These are phyloP conservation scores for Pyrochroa serraticornis DNA, from an alignment of 2,888 invertebrate species.

Conservation along the genomic window DNA sequence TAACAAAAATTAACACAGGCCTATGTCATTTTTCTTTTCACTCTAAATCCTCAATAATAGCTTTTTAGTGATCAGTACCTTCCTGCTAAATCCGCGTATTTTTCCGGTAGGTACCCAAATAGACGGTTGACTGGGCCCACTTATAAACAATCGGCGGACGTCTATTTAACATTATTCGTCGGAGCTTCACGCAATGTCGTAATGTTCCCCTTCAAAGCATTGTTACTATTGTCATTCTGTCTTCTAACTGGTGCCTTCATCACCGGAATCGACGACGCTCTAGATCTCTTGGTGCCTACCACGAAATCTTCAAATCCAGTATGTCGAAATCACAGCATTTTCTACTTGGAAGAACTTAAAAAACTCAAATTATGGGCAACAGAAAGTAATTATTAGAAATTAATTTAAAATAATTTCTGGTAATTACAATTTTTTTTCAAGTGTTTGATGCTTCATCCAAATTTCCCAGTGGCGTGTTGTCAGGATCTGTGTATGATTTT, in stretches of 20 bases:
- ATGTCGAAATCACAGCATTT: slow-evolving; percentile 42
- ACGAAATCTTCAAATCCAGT: slow-evolving; percentile 33
- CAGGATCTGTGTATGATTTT: slow-evolving; percentile 70
- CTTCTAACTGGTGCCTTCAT: neutral
- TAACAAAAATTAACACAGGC: too few relatives aligned
- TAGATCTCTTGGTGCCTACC: slow-evolving; percentile 38
- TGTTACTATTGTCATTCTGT: too few relatives aligned
- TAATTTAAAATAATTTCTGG: neutral
- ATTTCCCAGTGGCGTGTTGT: slow-evolving; percentile 69
- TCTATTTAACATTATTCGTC: too few relatives aligned
- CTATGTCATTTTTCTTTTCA: too few relatives aligned
- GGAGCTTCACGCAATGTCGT: too few relatives aligned
- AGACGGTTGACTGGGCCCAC: too few relatives aligned
- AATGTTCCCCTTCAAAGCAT: too few relatives aligned
- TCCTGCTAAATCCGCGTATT: too few relatives aligned
- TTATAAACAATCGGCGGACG: too few relatives aligned
- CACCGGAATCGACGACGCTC: slow-evolving; percentile 1
- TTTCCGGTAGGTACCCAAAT: too few relatives aligned
- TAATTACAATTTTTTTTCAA: slow-evolving; percentile 44
- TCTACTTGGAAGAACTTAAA: slow-evolving; percentile 41
- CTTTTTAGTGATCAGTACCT: too few relatives aligned
- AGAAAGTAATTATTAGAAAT: slow-evolving; percentile 42
- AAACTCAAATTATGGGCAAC: slow-evolving; percentile 46
- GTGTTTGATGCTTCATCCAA: slow-evolving; percentile 77
- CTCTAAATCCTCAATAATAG: too few relatives aligned